Evolutionary conservation across 1,140 invertebrate species (phyloP).

Genomic region (Homalodisca vitripennis): DNA sequence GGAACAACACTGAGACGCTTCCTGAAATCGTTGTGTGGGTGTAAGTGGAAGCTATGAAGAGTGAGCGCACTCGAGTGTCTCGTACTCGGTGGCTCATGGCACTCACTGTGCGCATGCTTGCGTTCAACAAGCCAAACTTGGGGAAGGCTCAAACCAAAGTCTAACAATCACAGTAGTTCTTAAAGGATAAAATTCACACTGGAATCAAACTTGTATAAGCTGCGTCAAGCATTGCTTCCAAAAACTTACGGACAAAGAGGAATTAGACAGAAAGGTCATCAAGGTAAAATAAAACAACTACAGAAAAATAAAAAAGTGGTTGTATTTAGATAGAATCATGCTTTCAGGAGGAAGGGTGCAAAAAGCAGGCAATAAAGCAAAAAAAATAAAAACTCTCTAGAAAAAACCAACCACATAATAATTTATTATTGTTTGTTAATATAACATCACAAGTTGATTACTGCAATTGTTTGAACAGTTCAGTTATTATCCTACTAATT

Average conservation of each 20-base stretch:
- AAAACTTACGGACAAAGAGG: neutral
- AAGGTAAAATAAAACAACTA: neutral
- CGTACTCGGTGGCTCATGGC: too few species aligned
- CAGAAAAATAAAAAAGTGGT: conserved; percentile 14
- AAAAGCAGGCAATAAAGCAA: conserved; percentile 5
- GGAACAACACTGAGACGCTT: too few species aligned
- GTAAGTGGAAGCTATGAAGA: too few species aligned
- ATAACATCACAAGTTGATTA: conserved; percentile 22
- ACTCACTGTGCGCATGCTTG: too few species aligned
- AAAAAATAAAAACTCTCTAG: neutral
- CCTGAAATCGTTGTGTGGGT: too few species aligned
- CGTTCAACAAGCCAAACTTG: too few species aligned
- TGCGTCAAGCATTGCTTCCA: neutral
- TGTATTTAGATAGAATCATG: neutral
- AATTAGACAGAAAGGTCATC: too few species aligned
- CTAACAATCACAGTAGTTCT: too few species aligned
- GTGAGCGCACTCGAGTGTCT: too few species aligned
- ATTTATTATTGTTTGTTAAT: conserved; percentile 23
- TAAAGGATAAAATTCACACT: too few species aligned
- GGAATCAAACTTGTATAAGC: too few species aligned
- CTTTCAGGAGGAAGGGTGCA: neutral
- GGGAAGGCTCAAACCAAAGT: too few species aligned
- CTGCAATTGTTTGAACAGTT: conserved; percentile 7
- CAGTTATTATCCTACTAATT: conserved; percentile 11
- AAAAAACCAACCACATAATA: conserved; percentile 25